Evolutionary conservation across 1,140 invertebrate genomes (phyloP), one percentile per base, ranked within the genome.

Genomic region (Chionoecetes opilio): DNA sequence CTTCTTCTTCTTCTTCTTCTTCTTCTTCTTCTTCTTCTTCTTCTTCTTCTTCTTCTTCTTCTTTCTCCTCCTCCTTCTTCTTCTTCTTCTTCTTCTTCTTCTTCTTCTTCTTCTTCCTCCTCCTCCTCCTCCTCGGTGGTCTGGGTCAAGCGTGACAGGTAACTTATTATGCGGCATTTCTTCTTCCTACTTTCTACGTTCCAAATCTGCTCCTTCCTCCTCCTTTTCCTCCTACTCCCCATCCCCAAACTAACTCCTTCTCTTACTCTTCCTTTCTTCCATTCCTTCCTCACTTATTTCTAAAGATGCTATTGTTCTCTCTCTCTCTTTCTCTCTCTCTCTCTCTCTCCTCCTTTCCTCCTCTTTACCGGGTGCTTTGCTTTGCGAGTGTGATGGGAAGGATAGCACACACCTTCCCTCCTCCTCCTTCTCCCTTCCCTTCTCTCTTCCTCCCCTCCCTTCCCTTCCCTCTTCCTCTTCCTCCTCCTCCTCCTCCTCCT

Each of bases 61-160:
- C 37, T 9, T 38, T 26, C 85, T 87, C 85, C 34, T 38, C 85
- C 34, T 87, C 85, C 85, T 87, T 26, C 85, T 38, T 32, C 37
- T 29, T 32, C 37, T 38, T 26, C 31, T 38, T 9, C 32, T 17
- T 6, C 11, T 21, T 26, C 6, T 17, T 75, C 26, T n/a, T 26
- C 6, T 21, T 87, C 29, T 6, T 38, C 14, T 21, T 29, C 85
- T 34, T 35, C 85, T 34, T 87, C 17, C 35, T 86, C 11, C 26
- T 86, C 29, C 29, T 31, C 32, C 3, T 86, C 84, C 35, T 86
- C 84, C 31, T 86, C 35, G 6, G 5, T 26, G 41, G 41, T 46
- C 41, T 46, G 41, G 41, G 41, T 46, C 41, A 46, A 46, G 41
- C 41, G 41, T 46, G 41, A 46, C 41, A 46, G 41, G 41, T 46